Evolutionary conservation across 2,888 invertebrate genomes (phyloP), one percentile per base, ranked within the genome.

Genomic region (Parnassius glacialis): DNA sequence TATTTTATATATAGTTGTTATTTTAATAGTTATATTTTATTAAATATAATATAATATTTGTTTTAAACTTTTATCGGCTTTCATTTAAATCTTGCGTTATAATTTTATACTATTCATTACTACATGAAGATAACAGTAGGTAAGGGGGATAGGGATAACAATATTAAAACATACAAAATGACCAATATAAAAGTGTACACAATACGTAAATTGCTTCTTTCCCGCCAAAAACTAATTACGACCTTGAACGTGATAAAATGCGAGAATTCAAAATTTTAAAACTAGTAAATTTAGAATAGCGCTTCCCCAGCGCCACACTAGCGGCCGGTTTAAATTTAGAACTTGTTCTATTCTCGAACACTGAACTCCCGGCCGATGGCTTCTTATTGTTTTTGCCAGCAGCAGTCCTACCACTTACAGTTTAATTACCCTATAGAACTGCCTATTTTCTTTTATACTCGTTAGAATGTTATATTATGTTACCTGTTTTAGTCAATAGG

Each of bases 191-290:
- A 34, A 34, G 34, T 34, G 5, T 34, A 7, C 1, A 3, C 5
- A 34, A 7, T 34, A 34, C 34, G 0, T 34, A 7, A 52, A n/a
- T 52, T 11, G 9, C n/a, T n/a, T 2, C 10, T 9, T 13, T 44
- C 50, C n/a, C 25, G 16, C n/a, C 42, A 52, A 42, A 52, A 55
- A 12, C 12, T 34, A 48, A 57, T 56, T 43, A 56, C 83, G 87
- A 86, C 90, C 90, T 90, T 90, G 90, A 90, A 87, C 86, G 85
- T 89, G 88, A 87, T 83, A 83, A 85, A 85, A 85, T 73, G 80
- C 74, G 79, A 81, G 80, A 83, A 84, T 84, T 84, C 71, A 79
- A 86, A 86, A 79, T 83, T 83, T 84, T 80, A 87, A 88, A 84
- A 80, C 60, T 76, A 76, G 81, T 79, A 76, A 81, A 81, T 85